Base-by-base conservation (phyloP, 1,140 invertebrate species). In the Acromyrmex heyeri region DNA sequence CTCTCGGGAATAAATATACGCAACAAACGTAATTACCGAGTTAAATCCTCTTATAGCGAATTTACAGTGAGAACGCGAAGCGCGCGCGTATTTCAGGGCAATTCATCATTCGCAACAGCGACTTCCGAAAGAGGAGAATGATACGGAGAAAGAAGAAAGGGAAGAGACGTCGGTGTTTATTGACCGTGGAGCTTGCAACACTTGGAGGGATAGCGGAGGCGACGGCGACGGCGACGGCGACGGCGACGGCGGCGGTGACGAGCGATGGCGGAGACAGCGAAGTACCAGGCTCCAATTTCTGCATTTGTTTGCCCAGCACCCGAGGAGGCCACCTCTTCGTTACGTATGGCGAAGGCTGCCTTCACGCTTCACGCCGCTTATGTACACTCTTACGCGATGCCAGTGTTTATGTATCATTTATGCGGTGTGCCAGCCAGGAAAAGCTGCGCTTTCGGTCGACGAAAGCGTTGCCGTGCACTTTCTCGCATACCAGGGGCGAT, bases 381-480 rank as follows among this genome's bases (percentile, higher is more conserved):
- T 89, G 88, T 83, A 90, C 77, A 90, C 88, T 83, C 77, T 89
- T 77, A 65, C 72, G 65, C 38, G 85, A 83, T 57, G 44, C 85
- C 57, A 72, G 57, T 89, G 88, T 90, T 90, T 90, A 89, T 89
- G 88, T 90, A 90, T 90, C 88, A 89, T 90, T 90, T 90, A 90
- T 90, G 88, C 88, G 85, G 77, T 65, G 72, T 65, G 61, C 27
- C 70, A 86, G 48, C 67, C 75, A 85, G 34, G 77, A 83, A 87
- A 90, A 90, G 85, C 85, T 53, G 72, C 69, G 73, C 88, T 90
- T 90, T 83, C 69, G 67, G 48, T n/a, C 16, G 27, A 55, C 70
- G 61, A 81, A 67, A 30, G n/a, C 30, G 44, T 55, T 27, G n/a
- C 61, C 57, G 3, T 64, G 55, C 53, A 21, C 38, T 21, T n/a